Conservation (phyloP, 2,113 vertebrate species). For the Scortum barcoo region DNA sequence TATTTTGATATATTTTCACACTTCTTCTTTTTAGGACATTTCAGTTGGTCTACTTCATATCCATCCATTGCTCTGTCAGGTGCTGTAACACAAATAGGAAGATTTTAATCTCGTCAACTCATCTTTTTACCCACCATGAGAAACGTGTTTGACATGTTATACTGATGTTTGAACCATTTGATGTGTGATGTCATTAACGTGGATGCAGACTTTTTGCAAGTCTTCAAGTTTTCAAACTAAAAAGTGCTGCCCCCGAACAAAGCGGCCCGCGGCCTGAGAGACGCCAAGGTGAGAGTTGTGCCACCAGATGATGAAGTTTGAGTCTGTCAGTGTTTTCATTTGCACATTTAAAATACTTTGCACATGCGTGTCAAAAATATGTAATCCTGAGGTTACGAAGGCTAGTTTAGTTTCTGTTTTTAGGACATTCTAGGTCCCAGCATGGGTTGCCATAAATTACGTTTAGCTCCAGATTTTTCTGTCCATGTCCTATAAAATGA, state of each 20-base stretch:
- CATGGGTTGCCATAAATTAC: not conserved
- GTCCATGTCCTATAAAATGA: not conserved
- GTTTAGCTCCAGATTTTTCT: not conserved
- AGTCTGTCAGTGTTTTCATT: too few relatives aligned
- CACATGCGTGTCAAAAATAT: not conserved
- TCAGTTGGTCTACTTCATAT: not conserved
- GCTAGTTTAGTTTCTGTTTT: not conserved
- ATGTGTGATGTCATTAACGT: not conserved
- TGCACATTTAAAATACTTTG: not conserved
- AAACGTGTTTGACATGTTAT: not conserved
- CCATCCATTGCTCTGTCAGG: not conserved
- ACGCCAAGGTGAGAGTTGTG: not conserved
- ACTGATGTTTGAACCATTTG: not conserved
- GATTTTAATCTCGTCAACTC: not conserved
- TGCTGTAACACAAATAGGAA: not conserved
- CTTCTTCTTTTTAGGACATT: not conserved
- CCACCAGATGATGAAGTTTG: too few relatives aligned
- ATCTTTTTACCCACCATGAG: not conserved
- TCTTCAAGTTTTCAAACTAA: constrained; percentile 8
- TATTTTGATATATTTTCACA: not conserved
- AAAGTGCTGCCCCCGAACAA: not conserved
- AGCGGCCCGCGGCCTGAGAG: not conserved
- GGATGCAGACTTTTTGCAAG: not conserved
- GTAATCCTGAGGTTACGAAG: not conserved
- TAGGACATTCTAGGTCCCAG: not conserved